Percentiles rank a stretch among this genome's conserved stretches.
Conservation (phyloP, 2,113 vertebrate species). For the Triplophysa dalaica region DNA sequence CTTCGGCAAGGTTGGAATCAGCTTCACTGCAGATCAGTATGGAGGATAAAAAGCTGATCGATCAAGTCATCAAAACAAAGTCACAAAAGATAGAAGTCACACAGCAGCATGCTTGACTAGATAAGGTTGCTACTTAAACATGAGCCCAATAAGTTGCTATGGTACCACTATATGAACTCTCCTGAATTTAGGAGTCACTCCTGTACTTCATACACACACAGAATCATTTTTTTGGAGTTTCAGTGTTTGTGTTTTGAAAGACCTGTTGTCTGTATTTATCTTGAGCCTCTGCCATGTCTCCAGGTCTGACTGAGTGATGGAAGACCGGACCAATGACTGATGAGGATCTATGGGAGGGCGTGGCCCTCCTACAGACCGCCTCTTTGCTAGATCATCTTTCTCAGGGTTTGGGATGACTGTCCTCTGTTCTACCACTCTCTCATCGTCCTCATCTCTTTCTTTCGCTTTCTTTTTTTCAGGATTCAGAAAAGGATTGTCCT, state of each 20-base stretch:
- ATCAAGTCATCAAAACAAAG: background rate
- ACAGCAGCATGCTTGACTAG: background rate
- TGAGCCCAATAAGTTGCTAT: background rate
- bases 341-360: conserved; percentile 69
- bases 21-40: conserved; percentile 41
- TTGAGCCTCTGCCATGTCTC: conserved; percentile 90
- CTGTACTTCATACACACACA: no score
- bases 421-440: conserved; percentile 61
- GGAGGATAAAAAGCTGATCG: conserved; percentile 27
- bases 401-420: conserved; percentile 71
- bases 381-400: conserved; percentile 79
- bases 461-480: conserved; percentile 11
- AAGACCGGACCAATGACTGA: conserved; percentile 66
- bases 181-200: no score
- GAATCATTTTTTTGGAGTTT: no score
- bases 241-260: conserved; percentile 43
- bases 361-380: conserved; percentile 69
- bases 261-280: conserved; percentile 86
- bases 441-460: conserved; percentile 43
- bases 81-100: background rate
- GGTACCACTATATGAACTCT: background rate
- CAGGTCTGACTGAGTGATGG: conserved; percentile 85
- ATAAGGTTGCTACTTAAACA: background rate
- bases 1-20: conserved; percentile 32
- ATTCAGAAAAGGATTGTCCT: conserved; percentile 49